Evolutionary conservation across 2,113 vertebrate genomes (phyloP).

Genomic region (Ictalurus punctatus): DNA sequence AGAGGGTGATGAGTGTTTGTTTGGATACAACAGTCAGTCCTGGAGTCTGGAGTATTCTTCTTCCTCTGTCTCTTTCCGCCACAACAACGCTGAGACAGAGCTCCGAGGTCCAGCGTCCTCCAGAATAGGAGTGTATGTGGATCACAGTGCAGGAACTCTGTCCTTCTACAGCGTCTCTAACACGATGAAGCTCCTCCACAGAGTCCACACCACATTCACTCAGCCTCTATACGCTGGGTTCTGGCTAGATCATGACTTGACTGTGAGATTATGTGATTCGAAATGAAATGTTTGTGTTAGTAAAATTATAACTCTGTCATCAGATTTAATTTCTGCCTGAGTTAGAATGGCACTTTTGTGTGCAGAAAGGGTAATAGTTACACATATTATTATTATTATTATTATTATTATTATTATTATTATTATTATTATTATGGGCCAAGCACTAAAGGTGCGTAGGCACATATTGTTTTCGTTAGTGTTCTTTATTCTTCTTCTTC

Average conservation of each 20-base stretch:
- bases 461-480: too few species aligned
- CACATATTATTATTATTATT: too few species aligned
- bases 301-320: too few species aligned
- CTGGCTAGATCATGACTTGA: neutral
- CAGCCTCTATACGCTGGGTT: neutral
- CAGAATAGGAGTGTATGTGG: neutral
- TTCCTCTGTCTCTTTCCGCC: neutral
- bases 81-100: neutral
- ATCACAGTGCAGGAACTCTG: neutral
- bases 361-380: too few species aligned
- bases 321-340: too few species aligned
- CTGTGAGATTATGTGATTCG: neutral
- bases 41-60: neutral
- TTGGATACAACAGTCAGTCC: neutral
- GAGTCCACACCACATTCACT: neutral
- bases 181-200: neutral
- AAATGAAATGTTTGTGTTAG: too few species aligned
- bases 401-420: too few species aligned
- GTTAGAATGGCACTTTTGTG: too few species aligned
- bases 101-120: neutral
- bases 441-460: too few species aligned
- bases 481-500: too few species aligned
- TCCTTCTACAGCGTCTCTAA: neutral
- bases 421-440: too few species aligned
- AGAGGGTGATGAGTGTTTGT: neutral